These are phyloP conservation scores for Porites divaricata DNA, from an alignment of 92 coral and sea anemone genomes.

Conservation along the genomic window DNA sequence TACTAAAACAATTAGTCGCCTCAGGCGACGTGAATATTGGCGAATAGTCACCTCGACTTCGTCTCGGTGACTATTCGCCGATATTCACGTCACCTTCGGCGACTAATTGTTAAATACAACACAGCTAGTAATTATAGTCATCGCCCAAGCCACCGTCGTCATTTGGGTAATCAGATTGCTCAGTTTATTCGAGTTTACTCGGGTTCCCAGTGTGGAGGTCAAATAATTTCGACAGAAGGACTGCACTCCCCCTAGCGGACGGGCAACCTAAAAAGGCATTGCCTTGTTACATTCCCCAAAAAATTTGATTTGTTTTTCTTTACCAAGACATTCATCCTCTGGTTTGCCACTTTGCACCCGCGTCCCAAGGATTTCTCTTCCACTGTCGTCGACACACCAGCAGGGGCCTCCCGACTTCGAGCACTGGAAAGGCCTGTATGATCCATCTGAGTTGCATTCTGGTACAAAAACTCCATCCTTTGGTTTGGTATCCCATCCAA, in stretches of 20 bases:
- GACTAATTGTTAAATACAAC: too few species aligned
- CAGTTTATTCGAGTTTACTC: too few species aligned
- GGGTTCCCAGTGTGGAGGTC: too few species aligned
- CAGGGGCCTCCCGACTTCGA: slow-evolving; percentile 63
- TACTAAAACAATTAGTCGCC: too few species aligned
- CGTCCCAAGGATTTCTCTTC: slow-evolving; percentile 82
- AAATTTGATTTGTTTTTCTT: neutral
- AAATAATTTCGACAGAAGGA: too few species aligned
- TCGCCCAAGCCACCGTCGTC: too few species aligned
- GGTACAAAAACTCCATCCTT: slow-evolving; percentile 66
- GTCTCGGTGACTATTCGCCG: too few species aligned
- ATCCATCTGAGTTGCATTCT: slow-evolving; percentile 77
- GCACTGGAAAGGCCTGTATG: slow-evolving; percentile 84
- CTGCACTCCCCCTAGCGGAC: neutral
- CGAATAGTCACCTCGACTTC: too few species aligned
- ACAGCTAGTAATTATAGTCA: too few species aligned
- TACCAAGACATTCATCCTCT: slow-evolving; percentile 20
- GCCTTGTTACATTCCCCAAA: neutral
- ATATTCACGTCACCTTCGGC: too few species aligned
- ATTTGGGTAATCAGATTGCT: too few species aligned
- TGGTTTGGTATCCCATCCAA: slow-evolving; percentile 52
- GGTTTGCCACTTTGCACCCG: slow-evolving; percentile 60
- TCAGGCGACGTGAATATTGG: too few species aligned
- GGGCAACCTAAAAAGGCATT: neutral
- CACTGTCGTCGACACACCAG: slow-evolving; percentile 90